Percentiles rank a stretch among this genome's conserved stretches.
These are phyloP conservation scores for Limnothrissa miodon DNA, from an alignment of 2,113 vertebrate genomes.

Conservation along the genomic window DNA sequence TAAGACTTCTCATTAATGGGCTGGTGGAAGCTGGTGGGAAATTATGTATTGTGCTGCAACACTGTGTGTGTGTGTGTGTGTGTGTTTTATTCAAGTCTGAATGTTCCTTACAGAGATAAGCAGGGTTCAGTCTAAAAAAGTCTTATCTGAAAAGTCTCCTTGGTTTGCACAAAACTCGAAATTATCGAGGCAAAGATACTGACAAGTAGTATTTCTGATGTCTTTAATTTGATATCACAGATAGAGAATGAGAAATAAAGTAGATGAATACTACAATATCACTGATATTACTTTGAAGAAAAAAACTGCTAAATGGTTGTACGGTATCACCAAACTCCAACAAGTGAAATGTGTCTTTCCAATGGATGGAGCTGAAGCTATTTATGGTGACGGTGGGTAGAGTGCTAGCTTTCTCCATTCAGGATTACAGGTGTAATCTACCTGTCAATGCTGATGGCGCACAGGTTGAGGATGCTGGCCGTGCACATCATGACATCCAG, in stretches of 20 bases:
- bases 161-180: neutral
- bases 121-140: neutral
- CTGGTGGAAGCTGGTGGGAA: too few species aligned
- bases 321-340: too few species aligned
- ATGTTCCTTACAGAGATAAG: neutral
- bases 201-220: neutral
- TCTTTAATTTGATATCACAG: neutral
- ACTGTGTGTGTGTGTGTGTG: slow-evolving; percentile 4
- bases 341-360: too few species aligned
- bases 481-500: slow-evolving; percentile 79
- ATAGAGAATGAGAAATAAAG: neutral
- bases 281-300: too few species aligned
- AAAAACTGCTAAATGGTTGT: too few species aligned
- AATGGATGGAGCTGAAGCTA: too few species aligned
- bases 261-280: too few species aligned
- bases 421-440: neutral
- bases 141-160: neutral
- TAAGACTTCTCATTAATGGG: too few species aligned
- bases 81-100: neutral
- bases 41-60: too few species aligned
- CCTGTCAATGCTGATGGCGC: slow-evolving; percentile 63
- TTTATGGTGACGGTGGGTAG: too few species aligned
- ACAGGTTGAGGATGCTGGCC: slow-evolving; percentile 77
- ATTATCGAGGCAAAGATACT: neutral
- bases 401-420: too few species aligned